Conservation (phyloP, 53 echinoderm and acorn worm species). For the Crossaster papposus region DNA sequence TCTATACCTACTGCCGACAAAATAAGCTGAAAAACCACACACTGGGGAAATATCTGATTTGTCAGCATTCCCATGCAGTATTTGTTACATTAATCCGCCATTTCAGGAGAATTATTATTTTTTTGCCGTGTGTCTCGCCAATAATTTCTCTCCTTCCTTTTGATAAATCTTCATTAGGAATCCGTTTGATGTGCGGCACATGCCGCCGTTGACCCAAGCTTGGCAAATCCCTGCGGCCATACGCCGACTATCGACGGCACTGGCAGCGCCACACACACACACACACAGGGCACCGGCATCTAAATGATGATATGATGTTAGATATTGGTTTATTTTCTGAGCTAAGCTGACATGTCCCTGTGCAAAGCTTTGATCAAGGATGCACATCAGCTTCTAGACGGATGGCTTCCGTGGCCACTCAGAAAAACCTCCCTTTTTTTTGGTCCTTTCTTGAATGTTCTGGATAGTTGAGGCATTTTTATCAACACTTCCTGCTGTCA, state of each 20-base stretch:
- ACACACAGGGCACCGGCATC: constrained; percentile 47
- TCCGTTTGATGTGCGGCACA: constrained; percentile 31
- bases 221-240: constrained; percentile 18
- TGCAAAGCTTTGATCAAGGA: constrained; percentile 52
- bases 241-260: too few relatives aligned
- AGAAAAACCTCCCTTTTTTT: not conserved
- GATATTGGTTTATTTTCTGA: constrained; percentile 56
- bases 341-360: constrained; percentile 40
- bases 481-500: not conserved
- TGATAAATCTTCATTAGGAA: constrained; percentile 55
- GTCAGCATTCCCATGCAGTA: not conserved
- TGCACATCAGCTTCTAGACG: constrained; percentile 36
- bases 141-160: constrained; percentile 39
- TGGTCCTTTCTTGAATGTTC: not conserved
- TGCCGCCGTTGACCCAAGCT: constrained; percentile 53
- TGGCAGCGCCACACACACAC: constrained; percentile 25
- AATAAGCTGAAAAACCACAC: not conserved
- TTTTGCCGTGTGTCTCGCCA: constrained; percentile 16
- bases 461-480: not conserved
- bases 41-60: not conserved
- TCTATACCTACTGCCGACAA: not conserved
- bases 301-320: constrained; percentile 45
- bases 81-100: constrained; percentile 9
- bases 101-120: constrained; percentile 20
- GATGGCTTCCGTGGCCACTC: not conserved